Evolutionary conservation across 2,113 vertebrate genomes (phyloP).

Genomic region (Piaya cayana): DNA sequence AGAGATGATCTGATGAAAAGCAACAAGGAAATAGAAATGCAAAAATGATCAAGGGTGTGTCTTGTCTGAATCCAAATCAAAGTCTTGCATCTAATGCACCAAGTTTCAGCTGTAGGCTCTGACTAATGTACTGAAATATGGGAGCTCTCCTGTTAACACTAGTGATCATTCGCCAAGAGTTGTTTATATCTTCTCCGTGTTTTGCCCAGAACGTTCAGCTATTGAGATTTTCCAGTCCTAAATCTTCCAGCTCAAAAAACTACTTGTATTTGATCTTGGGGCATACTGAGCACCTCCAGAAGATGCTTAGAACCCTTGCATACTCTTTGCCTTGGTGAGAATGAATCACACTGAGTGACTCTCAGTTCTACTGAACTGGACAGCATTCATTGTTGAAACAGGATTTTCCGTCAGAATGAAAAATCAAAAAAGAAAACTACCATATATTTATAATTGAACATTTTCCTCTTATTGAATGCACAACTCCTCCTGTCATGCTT

Average conservation of each 20-base stretch:
- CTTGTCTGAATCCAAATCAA: background rate
- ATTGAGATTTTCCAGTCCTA: background rate
- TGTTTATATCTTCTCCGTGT: background rate
- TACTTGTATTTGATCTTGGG: background rate
- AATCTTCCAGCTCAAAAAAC: background rate
- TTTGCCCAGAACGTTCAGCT: background rate
- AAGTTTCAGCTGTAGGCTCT: background rate
- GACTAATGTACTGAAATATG: background rate
- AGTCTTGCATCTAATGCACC: background rate
- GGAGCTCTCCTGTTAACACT: background rate
- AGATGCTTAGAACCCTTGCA: background rate
- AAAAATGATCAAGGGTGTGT: background rate
- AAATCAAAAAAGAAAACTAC: background rate
- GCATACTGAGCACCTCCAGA: background rate
- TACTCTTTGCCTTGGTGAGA: background rate
- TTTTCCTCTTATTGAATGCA: background rate
- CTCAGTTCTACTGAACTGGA: background rate
- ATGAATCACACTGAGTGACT: background rate
- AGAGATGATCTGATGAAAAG: background rate
- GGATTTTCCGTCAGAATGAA: background rate
- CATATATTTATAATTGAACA: background rate
- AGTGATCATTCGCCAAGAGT: background rate
- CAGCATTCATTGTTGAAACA: background rate
- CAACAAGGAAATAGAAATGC: background rate
- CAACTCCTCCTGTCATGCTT: background rate